Evolutionary conservation across 92 coral and sea anemone species (phyloP).

Genomic region (Plumapathes pennacea): DNA sequence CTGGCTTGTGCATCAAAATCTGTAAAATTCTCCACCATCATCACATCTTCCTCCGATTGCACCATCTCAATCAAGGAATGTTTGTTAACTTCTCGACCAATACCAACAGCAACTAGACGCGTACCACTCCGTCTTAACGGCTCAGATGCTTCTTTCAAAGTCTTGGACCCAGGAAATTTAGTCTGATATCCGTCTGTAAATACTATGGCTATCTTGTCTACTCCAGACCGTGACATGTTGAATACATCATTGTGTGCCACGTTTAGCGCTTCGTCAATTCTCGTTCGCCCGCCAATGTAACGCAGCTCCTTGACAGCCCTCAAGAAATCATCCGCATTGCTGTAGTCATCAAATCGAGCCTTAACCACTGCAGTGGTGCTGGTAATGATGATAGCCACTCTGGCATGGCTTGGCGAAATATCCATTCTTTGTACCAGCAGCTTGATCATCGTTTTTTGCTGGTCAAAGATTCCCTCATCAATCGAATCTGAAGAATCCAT

Average conservation of each 20-base stretch:
- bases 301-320: conserved; percentile 50
- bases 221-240: conserved; percentile 55
- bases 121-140: conserved; percentile 54
- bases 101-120: conserved; percentile 43
- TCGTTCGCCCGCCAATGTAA: conserved; percentile 50
- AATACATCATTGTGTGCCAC: conserved; percentile 53
- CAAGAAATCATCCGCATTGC: conserved; percentile 30
- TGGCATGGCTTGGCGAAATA: conserved; percentile 41
- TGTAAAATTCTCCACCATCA: conserved; percentile 27
- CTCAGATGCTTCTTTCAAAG: conserved; percentile 53
- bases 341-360: conserved; percentile 50
- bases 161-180: conserved; percentile 43
- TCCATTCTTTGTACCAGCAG: conserved; percentile 47
- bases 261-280: conserved; percentile 60
- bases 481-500: conserved; percentile 67
- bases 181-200: conserved; percentile 64
- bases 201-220: conserved; percentile 52
- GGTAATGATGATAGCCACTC: conserved; percentile 59
- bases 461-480: conserved; percentile 36
- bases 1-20: neutral
- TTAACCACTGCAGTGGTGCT: conserved; percentile 62
- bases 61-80: conserved; percentile 22
- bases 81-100: conserved; percentile 9
- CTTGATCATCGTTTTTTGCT: conserved; percentile 48
- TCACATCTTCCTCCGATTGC: conserved; percentile 26